Evolutionary conservation across 2,797 vertebrate genomes (phyloP).

Genomic region (Hemitrygon akajei): DNA sequence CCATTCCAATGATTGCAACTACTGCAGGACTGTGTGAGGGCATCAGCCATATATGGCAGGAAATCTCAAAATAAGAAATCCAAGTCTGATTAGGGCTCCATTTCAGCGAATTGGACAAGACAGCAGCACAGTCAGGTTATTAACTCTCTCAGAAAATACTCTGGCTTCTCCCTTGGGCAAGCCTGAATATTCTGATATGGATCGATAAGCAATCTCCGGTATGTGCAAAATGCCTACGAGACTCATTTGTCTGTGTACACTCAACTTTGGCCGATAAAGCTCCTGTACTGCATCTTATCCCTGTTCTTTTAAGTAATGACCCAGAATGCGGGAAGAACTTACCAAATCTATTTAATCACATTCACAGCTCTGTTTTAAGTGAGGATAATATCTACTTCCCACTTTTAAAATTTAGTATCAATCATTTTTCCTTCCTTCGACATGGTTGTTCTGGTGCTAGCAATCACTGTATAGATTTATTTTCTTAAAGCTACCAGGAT

Average conservation of each 20-base stretch:
- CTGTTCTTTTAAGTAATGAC: slow-evolving; percentile 88
- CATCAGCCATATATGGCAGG: slow-evolving; percentile 61
- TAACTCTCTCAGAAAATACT: slow-evolving; percentile 99
- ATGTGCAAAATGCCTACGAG: slow-evolving; percentile 98
- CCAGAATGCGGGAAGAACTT: slow-evolving; percentile 75
- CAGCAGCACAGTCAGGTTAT: slow-evolving; percentile 99
- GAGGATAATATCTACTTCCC: slow-evolving; percentile 58
- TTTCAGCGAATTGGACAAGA: slow-evolving; percentile 99
- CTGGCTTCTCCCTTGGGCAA: slow-evolving; percentile 77
- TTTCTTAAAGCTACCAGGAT: neutral
- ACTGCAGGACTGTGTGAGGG: slow-evolving; percentile 86
- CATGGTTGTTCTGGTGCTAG: neutral
- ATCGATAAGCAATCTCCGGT: slow-evolving; percentile 99
- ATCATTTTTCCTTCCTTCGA: slow-evolving; percentile 55
- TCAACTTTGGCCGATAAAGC: slow-evolving; percentile 75
- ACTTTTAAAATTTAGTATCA: slow-evolving; percentile 57
- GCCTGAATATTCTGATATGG: slow-evolving; percentile 94
- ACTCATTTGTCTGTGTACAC: slow-evolving; percentile 96
- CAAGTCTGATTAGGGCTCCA: slow-evolving; percentile 95
- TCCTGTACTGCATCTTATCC: slow-evolving; percentile 70
- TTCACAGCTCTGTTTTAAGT: slow-evolving; percentile 62
- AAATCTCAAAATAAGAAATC: slow-evolving; percentile 90
- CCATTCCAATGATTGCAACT: slow-evolving; percentile 97
- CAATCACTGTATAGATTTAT: neutral
- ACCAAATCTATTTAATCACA: slow-evolving; percentile 78